phyloP scores from a whole-genome alignment of 2,888 invertebrate species.

The Bellardia pandia region DNA sequence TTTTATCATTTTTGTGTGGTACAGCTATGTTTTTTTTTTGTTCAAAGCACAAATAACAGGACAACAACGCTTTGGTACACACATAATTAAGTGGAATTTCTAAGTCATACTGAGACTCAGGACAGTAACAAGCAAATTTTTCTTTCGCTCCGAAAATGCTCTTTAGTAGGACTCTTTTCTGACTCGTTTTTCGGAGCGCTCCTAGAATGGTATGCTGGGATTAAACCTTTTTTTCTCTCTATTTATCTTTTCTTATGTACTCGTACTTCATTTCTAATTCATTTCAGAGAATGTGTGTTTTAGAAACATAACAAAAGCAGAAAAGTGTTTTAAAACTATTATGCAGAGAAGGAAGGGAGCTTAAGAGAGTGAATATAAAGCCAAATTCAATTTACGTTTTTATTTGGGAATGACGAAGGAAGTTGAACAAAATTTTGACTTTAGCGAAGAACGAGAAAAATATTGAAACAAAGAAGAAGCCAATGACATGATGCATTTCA shows the following conservation, averaged over 20 bases:
- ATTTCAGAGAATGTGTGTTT: not conserved
- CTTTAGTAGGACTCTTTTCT: too few species aligned
- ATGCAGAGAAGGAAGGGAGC: not conserved
- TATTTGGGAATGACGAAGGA: not conserved
- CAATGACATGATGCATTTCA: conserved; percentile 28
- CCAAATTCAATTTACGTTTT: conserved; percentile 48
- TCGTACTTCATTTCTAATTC: not conserved
- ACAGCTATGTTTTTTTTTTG: too few species aligned
- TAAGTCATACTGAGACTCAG: too few species aligned
- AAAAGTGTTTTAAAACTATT: not conserved
- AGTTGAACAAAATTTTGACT: not conserved
- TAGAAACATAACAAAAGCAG: not conserved
- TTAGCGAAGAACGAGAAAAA: not conserved
- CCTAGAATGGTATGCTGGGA: too few species aligned
- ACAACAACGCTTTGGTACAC: too few species aligned
- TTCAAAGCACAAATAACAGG: too few species aligned
- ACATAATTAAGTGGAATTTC: too few species aligned
- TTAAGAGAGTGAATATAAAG: conserved; percentile 24
- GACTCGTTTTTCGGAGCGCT: too few species aligned
- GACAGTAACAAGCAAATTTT: too few species aligned
- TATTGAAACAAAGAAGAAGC: not conserved
- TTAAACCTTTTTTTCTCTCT: too few species aligned
- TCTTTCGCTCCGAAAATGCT: too few species aligned
- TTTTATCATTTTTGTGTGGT: too few species aligned
- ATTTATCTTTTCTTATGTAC: not conserved